phyloP scores from a whole-genome alignment of 2,113 vertebrate genomes.

The Burhinus oedicnemus region DNA sequence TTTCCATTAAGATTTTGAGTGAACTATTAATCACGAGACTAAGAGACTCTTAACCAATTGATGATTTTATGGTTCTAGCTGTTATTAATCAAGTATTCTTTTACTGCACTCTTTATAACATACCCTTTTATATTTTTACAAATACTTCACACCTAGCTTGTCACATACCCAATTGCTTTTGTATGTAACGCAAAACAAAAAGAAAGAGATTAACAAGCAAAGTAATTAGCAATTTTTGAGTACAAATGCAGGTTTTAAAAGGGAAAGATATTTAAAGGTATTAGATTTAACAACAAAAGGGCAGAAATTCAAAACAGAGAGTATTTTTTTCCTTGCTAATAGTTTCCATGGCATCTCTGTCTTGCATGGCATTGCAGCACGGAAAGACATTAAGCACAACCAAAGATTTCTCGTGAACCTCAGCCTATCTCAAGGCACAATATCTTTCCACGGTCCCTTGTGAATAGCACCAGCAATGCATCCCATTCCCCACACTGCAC shows the following conservation, averaged over 20 bases:
- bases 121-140: neutral
- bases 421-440: neutral
- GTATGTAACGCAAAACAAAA: neutral
- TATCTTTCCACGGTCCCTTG: neutral
- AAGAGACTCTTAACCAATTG: conserved; percentile 50
- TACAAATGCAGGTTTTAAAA: neutral
- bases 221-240: neutral
- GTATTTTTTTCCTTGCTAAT: neutral
- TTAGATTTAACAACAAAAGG: neutral
- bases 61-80: conserved; percentile 43
- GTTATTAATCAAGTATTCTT: conserved; percentile 64
- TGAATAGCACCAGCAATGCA: accelerated
- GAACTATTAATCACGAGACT: conserved; percentile 64
- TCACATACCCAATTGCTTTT: neutral
- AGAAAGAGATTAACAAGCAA: neutral
- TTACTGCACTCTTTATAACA: conserved; percentile 40
- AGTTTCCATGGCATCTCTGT: neutral
- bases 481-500: accelerated
- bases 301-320: neutral
- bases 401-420: neutral
- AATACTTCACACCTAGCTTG: neutral
- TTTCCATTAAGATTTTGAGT: conserved; percentile 58
- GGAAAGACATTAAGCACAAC: neutral
- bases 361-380: neutral
- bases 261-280: neutral